phyloP scores from a whole-genome alignment of 2,797 vertebrate genomes.

The Otolemur crassicaudatus region DNA sequence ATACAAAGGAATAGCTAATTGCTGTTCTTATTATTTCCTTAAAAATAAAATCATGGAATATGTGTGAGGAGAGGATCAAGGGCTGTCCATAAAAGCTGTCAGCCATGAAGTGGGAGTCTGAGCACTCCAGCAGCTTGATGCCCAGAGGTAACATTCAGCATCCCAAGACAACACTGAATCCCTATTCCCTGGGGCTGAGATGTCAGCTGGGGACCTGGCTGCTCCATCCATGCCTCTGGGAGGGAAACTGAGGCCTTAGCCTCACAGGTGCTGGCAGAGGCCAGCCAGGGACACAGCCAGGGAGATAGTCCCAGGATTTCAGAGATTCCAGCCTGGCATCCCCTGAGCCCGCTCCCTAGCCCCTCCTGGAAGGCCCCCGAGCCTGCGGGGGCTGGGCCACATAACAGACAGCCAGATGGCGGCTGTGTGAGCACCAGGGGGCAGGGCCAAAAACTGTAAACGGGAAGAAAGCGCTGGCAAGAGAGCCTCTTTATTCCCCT shows the following conservation, averaged over 20 bases:
- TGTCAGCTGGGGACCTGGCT: background rate
- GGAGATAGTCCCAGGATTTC: background rate
- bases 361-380: slow-evolving; percentile 55
- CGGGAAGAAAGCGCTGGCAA: slow-evolving; percentile 77
- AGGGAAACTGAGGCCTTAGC: background rate
- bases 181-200: background rate
- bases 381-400: slow-evolving; percentile 72
- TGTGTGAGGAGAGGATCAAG: background rate
- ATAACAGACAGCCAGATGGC: slow-evolving; percentile 83
- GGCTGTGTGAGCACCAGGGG: slow-evolving; percentile 73
- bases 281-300: background rate
- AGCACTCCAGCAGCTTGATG: background rate
- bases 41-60: background rate
- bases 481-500: slow-evolving; percentile 62
- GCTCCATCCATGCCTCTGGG: background rate
- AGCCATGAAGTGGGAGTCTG: background rate
- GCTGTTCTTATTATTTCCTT: slow-evolving; percentile 48
- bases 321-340: background rate
- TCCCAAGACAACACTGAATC: background rate
- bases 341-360: background rate
- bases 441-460: slow-evolving; percentile 79
- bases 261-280: background rate
- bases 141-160: background rate
- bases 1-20: slow-evolving; percentile 19
- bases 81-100: background rate